Base-by-base conservation (phyloP, 1,140 invertebrate species). In the Diorhabda sublineata region DNA sequence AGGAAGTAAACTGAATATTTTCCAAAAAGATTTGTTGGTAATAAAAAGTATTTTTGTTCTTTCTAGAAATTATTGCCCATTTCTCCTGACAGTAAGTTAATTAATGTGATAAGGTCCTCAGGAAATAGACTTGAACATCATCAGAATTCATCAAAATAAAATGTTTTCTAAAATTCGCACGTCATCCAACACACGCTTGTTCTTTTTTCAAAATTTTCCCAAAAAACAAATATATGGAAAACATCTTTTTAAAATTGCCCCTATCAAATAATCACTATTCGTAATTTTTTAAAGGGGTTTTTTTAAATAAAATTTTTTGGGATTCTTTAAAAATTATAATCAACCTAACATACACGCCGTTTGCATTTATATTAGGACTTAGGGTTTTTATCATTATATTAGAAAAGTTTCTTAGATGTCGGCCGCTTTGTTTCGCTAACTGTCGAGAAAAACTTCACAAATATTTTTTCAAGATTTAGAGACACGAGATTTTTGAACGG, bases 51-150 rank as follows among this genome's bases (percentile, higher is more conserved):
- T 11, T 11, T 66, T 66, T 42, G 26, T 26, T 26, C 47, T n/a
- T 52, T 52, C 6, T 52, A 52, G 47, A 52, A 52, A 52, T 52
- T n/a, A 52, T 52, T 52, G n/a, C 47, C n/a, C 47, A n/a, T 52
- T 52, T 52, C 61, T 61, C 69, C 67, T 59, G 69, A 71, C 74
- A 71, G 72, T 70, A 73, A 47, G 69, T 72, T 75, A 74, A 74
- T 68, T 71, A 73, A 57, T 74, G 78, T 79, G 78, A 79, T 79
- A 79, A 71, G 72, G 73, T 78, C 75, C 78, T 79, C 78, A 79
- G 78, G 78, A 77, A 75, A 77, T 77, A 77, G 74, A 71, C 73
- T 74, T 77, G 76, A 77, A 72, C 76, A 75, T 77, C 74, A 73
- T 76, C 69, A 64, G 43, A 74, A 69, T 68, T 74, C 71, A 72